Evolutionary conservation across 2,113 vertebrate genomes (phyloP).

Genomic region (Ondatra zibethicus): DNA sequence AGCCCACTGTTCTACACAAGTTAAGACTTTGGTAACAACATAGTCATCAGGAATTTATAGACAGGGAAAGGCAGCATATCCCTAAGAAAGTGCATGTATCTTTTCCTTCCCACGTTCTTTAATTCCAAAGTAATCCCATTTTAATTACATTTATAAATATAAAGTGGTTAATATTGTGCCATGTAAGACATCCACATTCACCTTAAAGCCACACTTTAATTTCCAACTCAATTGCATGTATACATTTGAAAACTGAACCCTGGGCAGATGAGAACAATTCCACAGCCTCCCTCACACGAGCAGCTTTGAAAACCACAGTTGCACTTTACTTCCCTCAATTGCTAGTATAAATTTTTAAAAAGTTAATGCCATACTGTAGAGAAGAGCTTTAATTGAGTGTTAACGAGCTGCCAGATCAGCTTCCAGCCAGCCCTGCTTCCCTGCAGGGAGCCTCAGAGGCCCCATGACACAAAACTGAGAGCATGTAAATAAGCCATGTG

Average conservation of each 20-base stretch:
- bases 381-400: slow-evolving; percentile 87
- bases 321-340: slow-evolving; percentile 78
- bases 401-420: slow-evolving; percentile 87
- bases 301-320: slow-evolving; percentile 78
- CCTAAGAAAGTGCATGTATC: slow-evolving; percentile 34
- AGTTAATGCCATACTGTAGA: slow-evolving; percentile 81
- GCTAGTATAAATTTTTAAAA: slow-evolving; percentile 82
- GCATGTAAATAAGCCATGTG: slow-evolving; percentile 63
- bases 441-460: slow-evolving; percentile 80
- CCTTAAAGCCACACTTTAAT: slow-evolving; percentile 81
- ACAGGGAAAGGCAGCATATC: not conserved
- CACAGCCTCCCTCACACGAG: slow-evolving; percentile 72
- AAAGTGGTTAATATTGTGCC: slow-evolving; percentile 80
- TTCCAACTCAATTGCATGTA: slow-evolving; percentile 74
- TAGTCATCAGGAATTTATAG: slow-evolving; percentile 38
- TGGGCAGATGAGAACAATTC: slow-evolving; percentile 63
- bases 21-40: not conserved
- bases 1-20: not conserved
- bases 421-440: slow-evolving; percentile 84
- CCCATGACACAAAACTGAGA: slow-evolving; percentile 79
- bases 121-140: slow-evolving; percentile 74
- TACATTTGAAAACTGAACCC: slow-evolving; percentile 70
- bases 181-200: slow-evolving; percentile 76
- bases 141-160: slow-evolving; percentile 87
- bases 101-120: slow-evolving; percentile 56